Evolutionary conservation across 2,888 invertebrate species (phyloP).

Genomic region (Chloromyia formosa): DNA sequence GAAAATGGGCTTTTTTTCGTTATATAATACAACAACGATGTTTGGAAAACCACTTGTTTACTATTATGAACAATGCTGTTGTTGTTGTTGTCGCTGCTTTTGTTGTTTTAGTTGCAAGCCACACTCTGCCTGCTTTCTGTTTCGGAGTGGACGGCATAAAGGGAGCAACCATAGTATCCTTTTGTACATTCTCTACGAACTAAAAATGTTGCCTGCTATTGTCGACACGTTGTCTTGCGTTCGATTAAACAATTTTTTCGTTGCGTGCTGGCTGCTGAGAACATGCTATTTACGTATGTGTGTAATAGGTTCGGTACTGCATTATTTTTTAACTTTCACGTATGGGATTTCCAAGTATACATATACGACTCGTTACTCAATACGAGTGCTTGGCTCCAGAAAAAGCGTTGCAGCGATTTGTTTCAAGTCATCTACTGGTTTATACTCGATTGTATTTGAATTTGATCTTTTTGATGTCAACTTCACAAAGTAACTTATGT

Average conservation of each 20-base stretch:
- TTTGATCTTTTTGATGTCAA: no score
- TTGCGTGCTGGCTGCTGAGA: constrained; percentile 6
- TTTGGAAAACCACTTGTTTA: constrained; percentile 36
- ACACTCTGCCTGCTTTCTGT: background rate
- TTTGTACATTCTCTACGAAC: constrained; percentile 16
- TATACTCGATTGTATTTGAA: no score
- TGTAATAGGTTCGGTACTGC: no score
- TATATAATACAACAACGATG: constrained; percentile 7
- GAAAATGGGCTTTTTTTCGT: background rate
- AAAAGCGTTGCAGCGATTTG: no score
- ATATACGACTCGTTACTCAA: no score
- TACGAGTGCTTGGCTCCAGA: no score
- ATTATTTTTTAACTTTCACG: no score
- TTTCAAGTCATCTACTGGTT: no score
- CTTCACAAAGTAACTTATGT: constrained; percentile 1
- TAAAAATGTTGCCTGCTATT: constrained; percentile 1
- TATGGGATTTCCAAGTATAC: no score
- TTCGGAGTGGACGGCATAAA: constrained; percentile 46
- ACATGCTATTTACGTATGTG: background rate
- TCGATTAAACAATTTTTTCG: background rate
- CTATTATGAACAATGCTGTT: constrained; percentile 3
- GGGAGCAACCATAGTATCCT: constrained; percentile 45
- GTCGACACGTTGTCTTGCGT: background rate
- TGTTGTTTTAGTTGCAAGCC: constrained; percentile 1
- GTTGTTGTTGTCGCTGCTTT: no score